Base-by-base conservation (phyloP, 2,113 vertebrate genomes). In the Zosterops japonicus region DNA sequence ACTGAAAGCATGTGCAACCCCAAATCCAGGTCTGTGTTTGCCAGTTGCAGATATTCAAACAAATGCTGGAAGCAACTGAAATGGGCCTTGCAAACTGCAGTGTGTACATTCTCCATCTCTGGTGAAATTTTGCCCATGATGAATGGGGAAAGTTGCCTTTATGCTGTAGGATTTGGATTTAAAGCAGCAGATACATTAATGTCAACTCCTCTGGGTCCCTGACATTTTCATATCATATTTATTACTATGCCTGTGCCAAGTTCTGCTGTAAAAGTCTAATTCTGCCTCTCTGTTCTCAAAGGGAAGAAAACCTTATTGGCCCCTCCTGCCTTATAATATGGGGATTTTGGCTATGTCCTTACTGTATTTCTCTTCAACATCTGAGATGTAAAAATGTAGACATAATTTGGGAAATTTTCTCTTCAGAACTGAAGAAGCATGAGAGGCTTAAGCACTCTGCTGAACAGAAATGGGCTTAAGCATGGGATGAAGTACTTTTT, bases 231-330 rank as follows among this genome's bases (percentile, higher is more conserved):
- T 92, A 69, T 90, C 5, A 3, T 86, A 83, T 93, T 96, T 95
- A 89, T 94, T 93, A 72, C 93, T 89, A 89, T 0, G 20, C 33
- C 42, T 89, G 28, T 90, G 88, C 93, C 94, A 96, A 89, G 68
- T 94, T 95, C 93, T 96, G 89, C 93, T 93, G 80, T 84, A 2
- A 16, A 75, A 94, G 63, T 67, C 71, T 94, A 87, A 78, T 87
- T 92, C 72, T 93, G 86, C 77, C 52, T 88, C 74, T 86, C 83
- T 83, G 33, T 81, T 92, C 46, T 76, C 41, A 93, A 90, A 90
- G 57, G 74, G 89, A 94, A 75, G 64, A 92, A 88, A 90, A 47
- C 36, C 92, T 50, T 92, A 69, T 89, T 84, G 77, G 85, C 83
- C 92, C 68, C 72, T 87, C 35, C 87, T 92, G 88, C 47, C 83